phyloP scores from a whole-genome alignment of 2,888 invertebrate genomes.

The Eilema griseolum region DNA sequence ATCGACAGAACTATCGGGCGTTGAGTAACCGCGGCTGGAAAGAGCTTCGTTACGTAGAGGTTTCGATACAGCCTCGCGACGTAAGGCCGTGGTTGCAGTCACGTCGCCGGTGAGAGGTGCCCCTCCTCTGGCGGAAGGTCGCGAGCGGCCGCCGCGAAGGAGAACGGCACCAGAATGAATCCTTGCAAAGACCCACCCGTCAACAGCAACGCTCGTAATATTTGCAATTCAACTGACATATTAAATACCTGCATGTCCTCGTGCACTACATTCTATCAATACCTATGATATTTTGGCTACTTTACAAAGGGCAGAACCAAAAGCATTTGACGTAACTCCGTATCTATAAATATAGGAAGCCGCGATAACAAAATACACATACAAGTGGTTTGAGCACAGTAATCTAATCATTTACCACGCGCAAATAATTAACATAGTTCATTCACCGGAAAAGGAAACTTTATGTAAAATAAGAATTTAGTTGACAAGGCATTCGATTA shows the following conservation, averaged over 20 bases:
- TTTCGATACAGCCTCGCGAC: slow-evolving; percentile 86
- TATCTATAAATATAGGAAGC: slow-evolving; percentile 63
- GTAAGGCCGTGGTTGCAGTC: slow-evolving; percentile 86
- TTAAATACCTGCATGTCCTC: slow-evolving; percentile 40
- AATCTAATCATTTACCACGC: slow-evolving; percentile 73
- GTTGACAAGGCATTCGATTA: slow-evolving; percentile 50
- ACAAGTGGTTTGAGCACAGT: slow-evolving; percentile 62
- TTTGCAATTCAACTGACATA: slow-evolving; percentile 55
- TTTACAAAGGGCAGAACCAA: slow-evolving; percentile 35
- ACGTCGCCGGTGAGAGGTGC: slow-evolving; percentile 85
- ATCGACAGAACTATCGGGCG: slow-evolving; percentile 82
- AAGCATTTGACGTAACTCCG: slow-evolving; percentile 53
- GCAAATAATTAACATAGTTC: slow-evolving; percentile 73
- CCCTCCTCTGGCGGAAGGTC: slow-evolving; percentile 85
- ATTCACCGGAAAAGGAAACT: slow-evolving; percentile 70
- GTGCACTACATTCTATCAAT: slow-evolving; percentile 35
- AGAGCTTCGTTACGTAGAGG: slow-evolving; percentile 85
- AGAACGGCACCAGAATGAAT: slow-evolving; percentile 84
- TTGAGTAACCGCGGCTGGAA: slow-evolving; percentile 83
- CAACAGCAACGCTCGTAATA: slow-evolving; percentile 52
- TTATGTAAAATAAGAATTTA: slow-evolving; percentile 54
- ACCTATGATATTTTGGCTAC: slow-evolving; percentile 35
- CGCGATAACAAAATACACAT: slow-evolving; percentile 67
- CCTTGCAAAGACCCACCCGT: slow-evolving; percentile 76
- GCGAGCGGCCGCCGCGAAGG: slow-evolving; percentile 77